A percentile compares a stretch with the other conserved stretches of the same genome.
These are phyloP conservation scores for Laterallus jamaicensis DNA, from an alignment of 2,113 vertebrate genomes.

Conservation along the genomic window DNA sequence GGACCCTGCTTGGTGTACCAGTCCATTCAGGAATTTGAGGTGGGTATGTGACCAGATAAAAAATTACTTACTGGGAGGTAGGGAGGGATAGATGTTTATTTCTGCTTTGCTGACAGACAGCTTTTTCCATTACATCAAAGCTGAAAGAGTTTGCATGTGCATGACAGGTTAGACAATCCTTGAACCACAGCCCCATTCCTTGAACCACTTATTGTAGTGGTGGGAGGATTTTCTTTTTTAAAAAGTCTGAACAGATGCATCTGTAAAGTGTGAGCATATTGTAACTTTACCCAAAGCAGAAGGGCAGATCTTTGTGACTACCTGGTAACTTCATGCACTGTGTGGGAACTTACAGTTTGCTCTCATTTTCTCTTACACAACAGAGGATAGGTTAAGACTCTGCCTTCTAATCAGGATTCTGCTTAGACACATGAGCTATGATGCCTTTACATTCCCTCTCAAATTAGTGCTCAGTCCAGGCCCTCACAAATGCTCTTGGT, in stretches of 20 bases:
- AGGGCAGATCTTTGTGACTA: rapidly evolving
- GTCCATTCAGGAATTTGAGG: neutral
- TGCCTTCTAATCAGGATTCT: neutral
- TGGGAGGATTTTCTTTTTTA: neutral
- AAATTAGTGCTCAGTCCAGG: rapidly evolving
- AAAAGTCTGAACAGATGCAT: neutral
- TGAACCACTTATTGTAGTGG: neutral
- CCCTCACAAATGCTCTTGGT: neutral
- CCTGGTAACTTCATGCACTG: neutral
- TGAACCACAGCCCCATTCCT: neutral
- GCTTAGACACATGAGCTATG: neutral
- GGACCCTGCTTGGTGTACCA: rapidly evolving
- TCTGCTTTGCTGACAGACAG: neutral
- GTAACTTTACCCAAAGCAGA: neutral
- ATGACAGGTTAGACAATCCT: neutral
- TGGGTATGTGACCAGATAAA: neutral
- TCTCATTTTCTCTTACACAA: neutral
- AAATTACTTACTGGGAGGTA: neutral
- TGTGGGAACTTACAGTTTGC: neutral
- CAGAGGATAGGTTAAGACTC: neutral
- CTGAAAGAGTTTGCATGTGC: neutral
- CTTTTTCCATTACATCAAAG: neutral
- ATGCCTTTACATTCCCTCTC: rapidly evolving
- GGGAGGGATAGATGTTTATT: neutral
- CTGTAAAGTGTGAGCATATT: neutral